A percentile compares a stretch with the other conserved stretches of the same genome.
phyloP scores from a whole-genome alignment of 2,888 invertebrate species.

The Dynastes hyllus region DNA sequence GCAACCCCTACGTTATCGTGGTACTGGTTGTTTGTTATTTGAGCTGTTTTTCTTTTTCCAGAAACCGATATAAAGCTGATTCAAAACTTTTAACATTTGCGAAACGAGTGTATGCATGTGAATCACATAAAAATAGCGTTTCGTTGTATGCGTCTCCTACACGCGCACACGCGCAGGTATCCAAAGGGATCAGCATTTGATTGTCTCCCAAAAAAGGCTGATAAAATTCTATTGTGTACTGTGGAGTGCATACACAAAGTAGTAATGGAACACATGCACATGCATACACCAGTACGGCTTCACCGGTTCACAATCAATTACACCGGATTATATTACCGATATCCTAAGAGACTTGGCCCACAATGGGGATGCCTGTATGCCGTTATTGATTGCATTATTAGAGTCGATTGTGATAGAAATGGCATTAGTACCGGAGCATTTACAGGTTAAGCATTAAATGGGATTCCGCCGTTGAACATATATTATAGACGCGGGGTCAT shows the following conservation, averaged over 20 bases:
- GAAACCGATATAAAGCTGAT: not conserved
- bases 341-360: slow-evolving; percentile 39
- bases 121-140: not conserved
- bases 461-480: slow-evolving; percentile 36
- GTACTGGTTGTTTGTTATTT: not conserved
- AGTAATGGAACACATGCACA: not conserved
- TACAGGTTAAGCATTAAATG: slow-evolving; percentile 33
- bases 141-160: not conserved
- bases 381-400: slow-evolving; percentile 39
- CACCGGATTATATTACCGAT: slow-evolving; percentile 35
- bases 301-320: slow-evolving; percentile 39
- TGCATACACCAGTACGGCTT: not conserved
- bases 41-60: not conserved
- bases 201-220: not conserved
- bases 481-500: slow-evolving; percentile 7
- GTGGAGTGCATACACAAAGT: not conserved
- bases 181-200: not conserved
- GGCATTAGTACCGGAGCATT: slow-evolving; percentile 36
- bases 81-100: not conserved
- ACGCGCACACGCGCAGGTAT: not conserved
- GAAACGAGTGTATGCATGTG: not conserved
- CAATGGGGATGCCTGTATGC: slow-evolving; percentile 31
- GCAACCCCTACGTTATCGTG: not conserved
- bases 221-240: not conserved
- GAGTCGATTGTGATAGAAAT: slow-evolving; percentile 44